phyloP scores from a whole-genome alignment of 2,113 vertebrate genomes.

The Chauna torquata region DNA sequence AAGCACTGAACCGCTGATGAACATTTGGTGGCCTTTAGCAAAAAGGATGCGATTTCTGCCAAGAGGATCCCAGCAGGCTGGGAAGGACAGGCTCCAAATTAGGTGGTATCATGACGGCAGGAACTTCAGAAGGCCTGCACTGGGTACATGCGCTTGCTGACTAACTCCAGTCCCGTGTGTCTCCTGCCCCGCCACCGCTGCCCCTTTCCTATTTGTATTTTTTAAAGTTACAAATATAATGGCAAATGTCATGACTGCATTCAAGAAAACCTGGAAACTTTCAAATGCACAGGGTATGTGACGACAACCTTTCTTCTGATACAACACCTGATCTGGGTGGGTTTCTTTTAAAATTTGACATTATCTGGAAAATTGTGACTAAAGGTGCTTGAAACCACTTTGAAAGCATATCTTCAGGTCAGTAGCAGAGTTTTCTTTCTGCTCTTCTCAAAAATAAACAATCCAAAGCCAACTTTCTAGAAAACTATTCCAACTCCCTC shows the following conservation, averaged over 20 bases:
- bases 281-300: neutral
- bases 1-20: slow-evolving; percentile 56
- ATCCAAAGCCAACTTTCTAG: neutral
- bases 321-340: neutral
- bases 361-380: neutral
- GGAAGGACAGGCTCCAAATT: slow-evolving; percentile 60
- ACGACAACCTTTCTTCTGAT: slow-evolving; percentile 3
- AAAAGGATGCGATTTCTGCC: slow-evolving; percentile 50
- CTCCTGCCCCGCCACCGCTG: too few relatives aligned
- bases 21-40: slow-evolving; percentile 77
- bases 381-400: neutral
- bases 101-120: slow-evolving; percentile 54
- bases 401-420: neutral
- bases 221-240: neutral
- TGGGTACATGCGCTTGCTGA: neutral
- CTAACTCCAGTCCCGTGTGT: neutral
- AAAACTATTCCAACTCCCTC: neutral
- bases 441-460: neutral
- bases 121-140: slow-evolving; percentile 34
- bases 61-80: slow-evolving; percentile 61
- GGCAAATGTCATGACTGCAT: slow-evolving; percentile 26
- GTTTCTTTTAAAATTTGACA: neutral
- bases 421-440: neutral
- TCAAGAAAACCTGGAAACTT: neutral
- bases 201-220: slow-evolving; percentile 17